Base-by-base conservation (phyloP, 2,888 invertebrate genomes). In the Ophion slaviceki region DNA sequence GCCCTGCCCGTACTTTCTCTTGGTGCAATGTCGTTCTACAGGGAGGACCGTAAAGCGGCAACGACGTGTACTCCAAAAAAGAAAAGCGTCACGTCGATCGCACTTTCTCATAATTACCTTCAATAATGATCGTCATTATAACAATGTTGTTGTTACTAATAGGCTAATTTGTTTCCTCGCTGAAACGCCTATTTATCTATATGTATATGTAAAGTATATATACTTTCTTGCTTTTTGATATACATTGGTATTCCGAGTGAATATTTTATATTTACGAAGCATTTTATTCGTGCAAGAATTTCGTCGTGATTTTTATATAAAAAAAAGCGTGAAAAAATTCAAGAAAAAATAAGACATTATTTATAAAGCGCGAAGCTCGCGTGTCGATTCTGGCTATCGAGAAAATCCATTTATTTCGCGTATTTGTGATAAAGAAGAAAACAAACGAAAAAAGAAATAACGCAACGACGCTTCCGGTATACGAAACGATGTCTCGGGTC, bases 211-310 rank as follows among this genome's bases (percentile, higher is more conserved):
- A 84, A 83, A 89, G 78, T 87, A 89, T 89, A 89, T 85, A 89
- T 89, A 89, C 88, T 90, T 90, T 89, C 88, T 91, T 92, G 91
- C 90, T 92, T 92, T 88, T 91, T 91, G 89, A 91, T 92, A 91
- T 90, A 90, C 89, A 92, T 90, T 90, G 89, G 74, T 28, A 62
- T 90, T 92, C 89, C 86, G 87, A 90, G 89, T 86, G 88, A 88
- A 90, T 91, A 91, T 89, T 92, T 91, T 91, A 89, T 90, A 92
- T 92, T 91, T 89, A 88, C 88, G 91, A 84, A 87, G 86, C 83
- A 77, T 86, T 91, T 90, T 90, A 89, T 91, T 89, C 75, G 78
- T 78, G 79, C 78, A 62, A 62, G 70, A 70, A 70, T 79, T 79
- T 74, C 72, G 70, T 81, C 59, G 62, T 62, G 59, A 80, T 71